A percentile compares a stretch with the other conserved stretches of the same genome.
Evolutionary conservation across 2,888 invertebrate species (phyloP).

Genomic region (Lymantria monacha): DNA sequence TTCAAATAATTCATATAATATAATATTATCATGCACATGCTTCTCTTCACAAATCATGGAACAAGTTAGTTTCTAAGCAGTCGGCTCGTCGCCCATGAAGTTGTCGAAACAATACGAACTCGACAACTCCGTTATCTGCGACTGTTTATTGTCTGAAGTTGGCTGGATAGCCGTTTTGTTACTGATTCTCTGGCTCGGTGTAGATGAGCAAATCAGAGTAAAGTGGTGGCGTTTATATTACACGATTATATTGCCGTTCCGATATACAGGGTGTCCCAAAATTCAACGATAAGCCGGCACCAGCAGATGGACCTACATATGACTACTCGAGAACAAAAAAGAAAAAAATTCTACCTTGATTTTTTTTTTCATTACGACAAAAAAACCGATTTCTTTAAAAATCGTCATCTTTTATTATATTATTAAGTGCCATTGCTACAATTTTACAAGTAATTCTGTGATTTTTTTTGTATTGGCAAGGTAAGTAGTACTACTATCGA

Average conservation of each 20-base stretch:
- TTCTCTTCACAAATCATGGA: slow-evolving; percentile 25
- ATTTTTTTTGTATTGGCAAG: no score
- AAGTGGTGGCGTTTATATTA: slow-evolving; percentile 38
- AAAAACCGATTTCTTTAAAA: no score
- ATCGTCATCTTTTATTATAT: no score
- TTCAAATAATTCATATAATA: no score
- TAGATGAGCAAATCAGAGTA: slow-evolving; percentile 69
- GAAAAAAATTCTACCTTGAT: no score
- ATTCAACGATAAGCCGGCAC: no score
- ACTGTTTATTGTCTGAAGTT: slow-evolving; percentile 78
- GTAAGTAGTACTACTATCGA: no score
- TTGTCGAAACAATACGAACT: slow-evolving; percentile 41
- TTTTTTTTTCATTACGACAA: no score
- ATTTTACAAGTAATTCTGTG: no score
- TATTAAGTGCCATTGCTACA: no score
- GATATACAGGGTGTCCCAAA: background rate
- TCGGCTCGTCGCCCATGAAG: slow-evolving; percentile 32
- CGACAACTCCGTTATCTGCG: slow-evolving; percentile 60
- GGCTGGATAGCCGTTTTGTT: slow-evolving; percentile 68
- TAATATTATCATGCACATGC: background rate
- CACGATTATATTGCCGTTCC: slow-evolving; percentile 31
- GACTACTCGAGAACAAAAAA: no score
- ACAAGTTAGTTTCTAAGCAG: slow-evolving; percentile 53
- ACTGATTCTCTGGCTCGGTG: slow-evolving; percentile 62
- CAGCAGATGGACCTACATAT: no score